phyloP scores from a whole-genome alignment of 2,113 vertebrate genomes.

The Sarotherodon lohbergeri region DNA sequence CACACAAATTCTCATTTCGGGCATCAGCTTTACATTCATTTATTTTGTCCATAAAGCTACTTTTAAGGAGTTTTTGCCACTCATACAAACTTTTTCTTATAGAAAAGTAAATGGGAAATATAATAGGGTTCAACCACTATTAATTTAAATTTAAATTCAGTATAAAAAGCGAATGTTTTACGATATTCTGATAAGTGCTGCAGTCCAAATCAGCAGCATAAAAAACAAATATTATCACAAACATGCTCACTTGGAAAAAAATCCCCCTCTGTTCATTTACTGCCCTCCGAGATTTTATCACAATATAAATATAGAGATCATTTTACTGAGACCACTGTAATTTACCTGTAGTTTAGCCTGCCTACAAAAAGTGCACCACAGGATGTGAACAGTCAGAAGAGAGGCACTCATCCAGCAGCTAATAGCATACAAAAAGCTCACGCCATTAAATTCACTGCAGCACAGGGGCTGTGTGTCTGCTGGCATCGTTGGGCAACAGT shows the following conservation, averaged over 20 bases:
- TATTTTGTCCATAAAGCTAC: not conserved
- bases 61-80: not conserved
- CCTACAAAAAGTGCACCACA: not conserved
- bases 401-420: constrained; percentile 24
- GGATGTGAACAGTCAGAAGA: constrained; percentile 2
- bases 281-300: not conserved
- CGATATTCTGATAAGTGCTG: not conserved
- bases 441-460: constrained; percentile 15
- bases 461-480: not conserved
- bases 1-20: not conserved
- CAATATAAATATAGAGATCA: not conserved
- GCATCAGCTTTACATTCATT: not conserved
- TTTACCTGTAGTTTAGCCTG: not conserved
- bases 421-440: constrained; percentile 17
- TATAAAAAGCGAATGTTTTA: not conserved
- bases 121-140: not conserved
- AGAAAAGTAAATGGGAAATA: not conserved
- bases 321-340: not conserved
- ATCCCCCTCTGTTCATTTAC: not conserved
- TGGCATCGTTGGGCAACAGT: constrained; percentile 10
- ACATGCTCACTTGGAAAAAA: not conserved
- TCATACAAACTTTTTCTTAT: not conserved
- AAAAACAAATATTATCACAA: not conserved
- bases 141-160: not conserved
- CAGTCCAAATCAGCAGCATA: not conserved